Conservation (phyloP, 2,797 vertebrate genomes). For the Falco berigora region DNA sequence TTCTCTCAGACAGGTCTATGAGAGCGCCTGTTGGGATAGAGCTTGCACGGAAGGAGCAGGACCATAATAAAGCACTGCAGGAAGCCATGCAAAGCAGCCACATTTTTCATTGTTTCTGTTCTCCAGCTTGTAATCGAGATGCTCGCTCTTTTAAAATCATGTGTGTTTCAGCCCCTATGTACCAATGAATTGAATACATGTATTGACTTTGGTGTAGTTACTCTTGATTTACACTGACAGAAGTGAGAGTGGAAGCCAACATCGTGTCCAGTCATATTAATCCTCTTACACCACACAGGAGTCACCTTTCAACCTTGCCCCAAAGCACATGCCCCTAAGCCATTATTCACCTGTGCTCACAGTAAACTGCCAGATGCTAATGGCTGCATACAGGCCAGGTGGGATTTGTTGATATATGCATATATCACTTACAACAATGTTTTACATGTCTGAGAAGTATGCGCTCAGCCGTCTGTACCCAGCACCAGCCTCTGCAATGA, state of each 20-base stretch:
- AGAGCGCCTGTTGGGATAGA: background rate
- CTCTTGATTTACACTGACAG: constrained; percentile 19
- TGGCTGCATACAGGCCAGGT: background rate
- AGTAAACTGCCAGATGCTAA: constrained; percentile 37
- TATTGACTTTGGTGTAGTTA: constrained; percentile 11
- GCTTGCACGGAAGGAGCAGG: background rate
- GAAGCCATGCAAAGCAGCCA: background rate
- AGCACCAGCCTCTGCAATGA: background rate
- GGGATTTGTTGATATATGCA: constrained; percentile 41
- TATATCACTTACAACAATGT: background rate
- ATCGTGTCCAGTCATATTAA: constrained; percentile 22
- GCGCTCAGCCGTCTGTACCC: background rate
- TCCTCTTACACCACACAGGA: background rate
- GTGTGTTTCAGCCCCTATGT: background rate
- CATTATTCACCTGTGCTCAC: constrained; percentile 24
- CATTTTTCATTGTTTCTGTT: constrained; percentile 12
- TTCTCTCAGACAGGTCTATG: rapidly evolving
- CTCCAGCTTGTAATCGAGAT: background rate
- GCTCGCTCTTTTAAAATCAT: background rate
- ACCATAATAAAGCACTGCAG: background rate
- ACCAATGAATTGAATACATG: background rate
- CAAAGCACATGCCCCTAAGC: background rate
- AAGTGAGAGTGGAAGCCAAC: background rate
- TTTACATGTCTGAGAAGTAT: background rate
- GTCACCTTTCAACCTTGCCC: constrained; percentile 33